phyloP scores from a whole-genome alignment of 64 coral and sea anemone species.

The Pocillopora verrucosa region DNA sequence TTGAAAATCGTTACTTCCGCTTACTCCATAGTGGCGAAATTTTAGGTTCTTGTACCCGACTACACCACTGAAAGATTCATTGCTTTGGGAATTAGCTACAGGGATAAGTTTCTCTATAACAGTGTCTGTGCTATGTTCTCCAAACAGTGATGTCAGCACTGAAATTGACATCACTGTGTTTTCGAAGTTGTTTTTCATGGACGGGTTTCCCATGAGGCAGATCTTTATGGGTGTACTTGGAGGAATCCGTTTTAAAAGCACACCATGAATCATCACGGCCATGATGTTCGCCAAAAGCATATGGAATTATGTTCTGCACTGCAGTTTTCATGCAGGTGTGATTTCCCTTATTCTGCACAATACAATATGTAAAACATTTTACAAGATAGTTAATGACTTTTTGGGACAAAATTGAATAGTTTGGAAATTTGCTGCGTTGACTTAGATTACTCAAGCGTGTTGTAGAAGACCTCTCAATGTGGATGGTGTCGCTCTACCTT shows the following conservation, averaged over 20 bases:
- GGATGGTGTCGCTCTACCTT: slow-evolving; percentile 5
- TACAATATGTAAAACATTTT: slow-evolving; percentile 56
- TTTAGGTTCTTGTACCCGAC: slow-evolving; percentile 58
- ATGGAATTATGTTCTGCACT: slow-evolving; percentile 48
- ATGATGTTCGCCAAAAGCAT: slow-evolving; percentile 77
- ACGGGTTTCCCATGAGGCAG: slow-evolving; percentile 64
- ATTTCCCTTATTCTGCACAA: slow-evolving; percentile 68
- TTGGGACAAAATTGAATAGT: slow-evolving; percentile 44
- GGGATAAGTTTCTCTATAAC: slow-evolving; percentile 53
- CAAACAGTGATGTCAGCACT: slow-evolving; percentile 24
- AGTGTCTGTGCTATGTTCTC: slow-evolving; percentile 40
- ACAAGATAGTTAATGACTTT: slow-evolving; percentile 64
- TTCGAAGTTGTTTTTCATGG: slow-evolving; percentile 23
- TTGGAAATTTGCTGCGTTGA: slow-evolving; percentile 16
- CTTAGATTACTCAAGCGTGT: slow-evolving; percentile 53
- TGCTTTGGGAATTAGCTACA: slow-evolving; percentile 44
- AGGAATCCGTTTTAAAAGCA: background rate
- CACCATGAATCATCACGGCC: too few species aligned
- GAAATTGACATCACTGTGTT: too few species aligned
- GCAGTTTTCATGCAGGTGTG: slow-evolving; percentile 7
- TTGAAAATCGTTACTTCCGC: slow-evolving; percentile 40
- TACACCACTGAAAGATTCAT: slow-evolving; percentile 35
- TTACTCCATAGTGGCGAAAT: slow-evolving; percentile 49
- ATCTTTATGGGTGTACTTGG: slow-evolving; percentile 24
- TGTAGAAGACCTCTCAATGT: slow-evolving; percentile 50